These are phyloP conservation scores for Premnoplex brunnescens DNA, from an alignment of 2,797 vertebrate genomes.

Conservation along the genomic window DNA sequence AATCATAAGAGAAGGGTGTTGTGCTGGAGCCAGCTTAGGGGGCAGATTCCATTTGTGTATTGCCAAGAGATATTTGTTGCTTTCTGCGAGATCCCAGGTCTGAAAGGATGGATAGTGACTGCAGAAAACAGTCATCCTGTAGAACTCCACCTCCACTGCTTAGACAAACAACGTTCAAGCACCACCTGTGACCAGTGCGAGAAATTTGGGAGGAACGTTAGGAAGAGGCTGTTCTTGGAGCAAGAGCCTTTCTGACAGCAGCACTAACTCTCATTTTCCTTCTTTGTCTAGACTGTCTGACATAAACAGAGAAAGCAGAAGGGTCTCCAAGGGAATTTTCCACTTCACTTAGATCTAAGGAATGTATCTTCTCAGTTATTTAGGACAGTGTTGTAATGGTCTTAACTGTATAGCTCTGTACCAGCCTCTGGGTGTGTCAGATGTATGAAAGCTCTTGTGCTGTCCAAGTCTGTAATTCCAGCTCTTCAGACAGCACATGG, in stretches of 20 bases:
- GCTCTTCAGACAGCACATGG: not conserved
- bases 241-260: not conserved
- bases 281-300: conserved; percentile 27
- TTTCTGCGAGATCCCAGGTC: not conserved
- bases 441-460: not conserved
- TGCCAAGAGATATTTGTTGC: not conserved
- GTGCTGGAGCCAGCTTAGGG: not conserved
- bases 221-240: not conserved
- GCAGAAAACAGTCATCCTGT: not conserved
- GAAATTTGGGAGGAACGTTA: not conserved
- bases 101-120: not conserved
- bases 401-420: conserved; percentile 21
- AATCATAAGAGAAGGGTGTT: not conserved
- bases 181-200: not conserved
- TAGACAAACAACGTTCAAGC: not conserved
- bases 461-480: not conserved
- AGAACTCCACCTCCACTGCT: not conserved
- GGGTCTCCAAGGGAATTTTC: conserved; percentile 43
- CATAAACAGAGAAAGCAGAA: conserved; percentile 22
- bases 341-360: conserved; percentile 20
- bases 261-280: not conserved
- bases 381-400: conserved; percentile 22
- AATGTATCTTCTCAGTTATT: conserved; percentile 37
- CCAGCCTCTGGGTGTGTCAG: conserved; percentile 16
- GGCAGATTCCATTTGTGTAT: not conserved